Base-by-base conservation (phyloP, 2,888 invertebrate species). In the Hydraecia micacea region DNA sequence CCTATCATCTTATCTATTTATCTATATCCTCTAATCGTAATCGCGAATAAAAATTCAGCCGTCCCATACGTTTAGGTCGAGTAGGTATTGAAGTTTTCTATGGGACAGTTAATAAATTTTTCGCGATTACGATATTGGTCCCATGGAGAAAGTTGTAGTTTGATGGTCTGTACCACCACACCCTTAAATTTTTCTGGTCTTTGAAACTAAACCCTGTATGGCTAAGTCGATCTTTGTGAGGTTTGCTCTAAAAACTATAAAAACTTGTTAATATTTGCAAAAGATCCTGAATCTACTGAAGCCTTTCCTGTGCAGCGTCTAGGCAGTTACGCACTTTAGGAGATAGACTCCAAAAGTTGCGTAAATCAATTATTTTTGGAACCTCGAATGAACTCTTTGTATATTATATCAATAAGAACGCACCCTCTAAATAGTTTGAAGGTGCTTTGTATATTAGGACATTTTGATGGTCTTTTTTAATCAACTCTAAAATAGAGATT, bases 351-450 rank as follows among this genome's bases (percentile, higher is more conserved):
- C 28, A 2, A 63, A 49, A 2, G 58, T 69, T 49, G 55, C 46
- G 28, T 58, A 58, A 62, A 28, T 36, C 18, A 42, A n/a, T 39
- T 52, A 13, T 62, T 25, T 55, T 55, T 9, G 25, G 8, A 46
- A 66, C 15, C 55, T 65, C 52, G 3, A 15, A 55, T 76, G 18
- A 39, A 60, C 25, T 60, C 39, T 79, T 62, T 74, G 49, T 62
- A 8, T 55, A 73, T 21, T 1, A 63, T 28, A 36, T 42, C 18
- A 58, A 49, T 82, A 63, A 81, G 46, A 60, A 62, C 55, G 25
- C 72, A 63, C 9, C 7, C 42, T 85, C 75, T 72, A 83, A 85
- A 76, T 32, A 58, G 36, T 46, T 65, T 42, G 81, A 72, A 85
- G 81, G 85, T 66, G 39, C 0, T 66, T 76, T 65, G 25, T 1